Conservation (phyloP, 2,113 vertebrate species). For the Apeltes quadracus region DNA sequence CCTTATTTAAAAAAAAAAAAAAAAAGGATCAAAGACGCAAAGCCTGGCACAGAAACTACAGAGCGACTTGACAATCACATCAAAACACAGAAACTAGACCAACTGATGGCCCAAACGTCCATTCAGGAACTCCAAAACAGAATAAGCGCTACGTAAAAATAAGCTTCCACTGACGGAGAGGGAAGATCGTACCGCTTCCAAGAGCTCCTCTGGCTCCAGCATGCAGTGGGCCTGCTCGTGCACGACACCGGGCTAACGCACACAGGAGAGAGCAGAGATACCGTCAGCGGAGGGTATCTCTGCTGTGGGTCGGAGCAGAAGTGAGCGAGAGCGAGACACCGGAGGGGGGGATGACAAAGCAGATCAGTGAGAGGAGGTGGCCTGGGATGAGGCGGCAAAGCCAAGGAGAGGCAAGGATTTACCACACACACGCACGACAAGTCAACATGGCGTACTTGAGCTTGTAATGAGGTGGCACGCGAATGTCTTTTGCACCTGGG, state of each 20-base stretch:
- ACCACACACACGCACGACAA: slow-evolving; percentile 30
- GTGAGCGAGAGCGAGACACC: slow-evolving; percentile 20
- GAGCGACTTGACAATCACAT: neutral
- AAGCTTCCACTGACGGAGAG: slow-evolving; percentile 25
- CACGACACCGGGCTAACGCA: slow-evolving; percentile 83
- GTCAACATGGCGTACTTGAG: slow-evolving; percentile 43
- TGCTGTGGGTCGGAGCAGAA: slow-evolving; percentile 39
- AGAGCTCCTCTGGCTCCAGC: slow-evolving; percentile 82
- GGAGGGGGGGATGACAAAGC: slow-evolving; percentile 58
- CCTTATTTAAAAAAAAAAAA: neutral
- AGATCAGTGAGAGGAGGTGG: slow-evolving; percentile 66
- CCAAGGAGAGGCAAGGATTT: slow-evolving; percentile 47
- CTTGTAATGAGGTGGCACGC: slow-evolving; percentile 66
- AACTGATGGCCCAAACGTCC: slow-evolving; percentile 17
- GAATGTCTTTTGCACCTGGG: slow-evolving; percentile 37
- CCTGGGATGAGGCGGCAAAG: slow-evolving; percentile 52
- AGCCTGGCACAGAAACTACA: neutral
- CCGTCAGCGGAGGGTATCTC: too few relatives aligned
- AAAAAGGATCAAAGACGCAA: too few relatives aligned
- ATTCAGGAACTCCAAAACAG: slow-evolving; percentile 9
- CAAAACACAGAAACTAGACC: slow-evolving; percentile 2
- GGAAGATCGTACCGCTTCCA: slow-evolving; percentile 82
- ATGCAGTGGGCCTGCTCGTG: slow-evolving; percentile 86
- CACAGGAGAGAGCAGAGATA: slow-evolving; percentile 52
- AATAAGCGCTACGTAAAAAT: neutral